Evolutionary conservation across 2,797 vertebrate species (phyloP).

Genomic region (Gymnothorax reevesii): DNA sequence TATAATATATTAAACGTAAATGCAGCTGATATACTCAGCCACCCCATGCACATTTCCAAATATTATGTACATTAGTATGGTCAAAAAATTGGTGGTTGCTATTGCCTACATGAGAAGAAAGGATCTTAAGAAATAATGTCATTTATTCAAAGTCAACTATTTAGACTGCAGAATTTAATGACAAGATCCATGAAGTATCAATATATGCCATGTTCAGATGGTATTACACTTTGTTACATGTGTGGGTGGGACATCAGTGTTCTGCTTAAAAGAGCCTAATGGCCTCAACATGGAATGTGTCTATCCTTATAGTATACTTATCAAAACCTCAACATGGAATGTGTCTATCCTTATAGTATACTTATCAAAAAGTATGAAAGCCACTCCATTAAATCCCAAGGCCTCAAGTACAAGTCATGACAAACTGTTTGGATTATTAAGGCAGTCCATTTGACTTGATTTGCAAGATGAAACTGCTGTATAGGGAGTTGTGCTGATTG

Average conservation of each 20-base stretch:
- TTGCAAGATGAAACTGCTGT: neutral
- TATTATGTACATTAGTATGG: constrained; percentile 1
- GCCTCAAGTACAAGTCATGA: neutral
- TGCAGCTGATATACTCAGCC: neutral
- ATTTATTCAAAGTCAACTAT: neutral
- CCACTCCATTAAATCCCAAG: neutral
- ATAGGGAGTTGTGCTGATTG: neutral
- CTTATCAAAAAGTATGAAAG: neutral
- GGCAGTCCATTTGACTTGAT: neutral
- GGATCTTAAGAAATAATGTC: neutral
- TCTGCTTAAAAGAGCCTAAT: neutral
- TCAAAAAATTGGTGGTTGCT: neutral
- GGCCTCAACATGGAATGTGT: neutral
- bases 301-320: neutral
- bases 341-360: neutral
- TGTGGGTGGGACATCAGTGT: neutral
- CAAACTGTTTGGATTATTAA: neutral
- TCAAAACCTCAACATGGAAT: neutral
- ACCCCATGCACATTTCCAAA: neutral
- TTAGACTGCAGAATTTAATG: neutral
- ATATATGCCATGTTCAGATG: neutral
- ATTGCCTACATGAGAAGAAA: neutral
- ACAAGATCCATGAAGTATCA: neutral
- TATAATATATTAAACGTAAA: too few relatives aligned
- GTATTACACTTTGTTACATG: neutral